These are phyloP conservation scores for Mormyrus lacerda DNA, from an alignment of 2,113 vertebrate species.

Conservation along the genomic window DNA sequence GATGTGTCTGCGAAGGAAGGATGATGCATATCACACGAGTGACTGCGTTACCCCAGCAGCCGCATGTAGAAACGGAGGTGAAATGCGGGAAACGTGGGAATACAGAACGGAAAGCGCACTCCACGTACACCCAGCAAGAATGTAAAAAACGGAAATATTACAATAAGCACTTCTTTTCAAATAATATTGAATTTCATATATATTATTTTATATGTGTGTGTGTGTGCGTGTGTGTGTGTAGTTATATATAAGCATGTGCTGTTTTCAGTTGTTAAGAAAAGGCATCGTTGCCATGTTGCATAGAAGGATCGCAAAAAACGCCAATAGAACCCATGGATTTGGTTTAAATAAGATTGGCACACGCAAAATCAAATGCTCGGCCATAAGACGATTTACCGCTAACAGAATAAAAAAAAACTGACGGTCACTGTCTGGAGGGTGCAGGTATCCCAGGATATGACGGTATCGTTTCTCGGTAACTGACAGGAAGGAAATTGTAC, in stretches of 20 bases:
- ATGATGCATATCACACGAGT: neutral
- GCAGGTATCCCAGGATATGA: neutral
- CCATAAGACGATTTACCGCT: neutral
- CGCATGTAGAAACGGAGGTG: constrained; percentile 4
- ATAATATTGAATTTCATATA: constrained; percentile 46
- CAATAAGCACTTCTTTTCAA: neutral
- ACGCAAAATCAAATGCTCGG: constrained; percentile 39
- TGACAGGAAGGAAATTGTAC: neutral
- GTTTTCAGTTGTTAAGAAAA: constrained; percentile 56
- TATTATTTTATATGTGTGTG: no score
- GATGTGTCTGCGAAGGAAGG: neutral
- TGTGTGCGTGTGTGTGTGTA: no score
- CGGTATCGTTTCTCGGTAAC: neutral
- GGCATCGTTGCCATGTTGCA: constrained; percentile 73
- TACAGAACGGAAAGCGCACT: constrained; percentile 27
- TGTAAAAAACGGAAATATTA: constrained; percentile 37
- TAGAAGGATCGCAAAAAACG: constrained; percentile 67
- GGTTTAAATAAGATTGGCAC: constrained; percentile 60
- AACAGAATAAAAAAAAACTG: neutral
- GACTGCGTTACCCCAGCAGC: neutral
- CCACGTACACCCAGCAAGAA: constrained; percentile 43
- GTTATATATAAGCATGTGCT: constrained; percentile 43
- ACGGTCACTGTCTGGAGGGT: neutral
- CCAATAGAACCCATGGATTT: constrained; percentile 60
- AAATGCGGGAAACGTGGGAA: constrained; percentile 35